Conservation (phyloP, 1,140 invertebrate species). For the Idris sp. region DNA sequence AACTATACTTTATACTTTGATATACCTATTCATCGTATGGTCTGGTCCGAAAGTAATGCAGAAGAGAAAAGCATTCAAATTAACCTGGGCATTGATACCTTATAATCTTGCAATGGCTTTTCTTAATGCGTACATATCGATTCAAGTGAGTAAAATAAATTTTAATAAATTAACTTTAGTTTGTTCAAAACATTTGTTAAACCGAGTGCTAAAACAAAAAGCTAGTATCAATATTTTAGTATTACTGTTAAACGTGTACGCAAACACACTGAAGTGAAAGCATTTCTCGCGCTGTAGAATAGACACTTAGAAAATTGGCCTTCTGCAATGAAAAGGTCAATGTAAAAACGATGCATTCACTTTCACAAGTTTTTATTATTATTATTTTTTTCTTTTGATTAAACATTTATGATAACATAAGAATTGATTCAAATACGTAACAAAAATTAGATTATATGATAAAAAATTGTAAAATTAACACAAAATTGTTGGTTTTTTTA, state of each 20-base stretch:
- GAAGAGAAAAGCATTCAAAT: slow-evolving; percentile 86
- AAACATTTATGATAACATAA: slow-evolving; percentile 31
- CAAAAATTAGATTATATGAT: slow-evolving; percentile 7
- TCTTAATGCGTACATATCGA: slow-evolving; percentile 91
- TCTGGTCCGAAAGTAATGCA: slow-evolving; percentile 90
- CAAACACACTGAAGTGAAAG: slow-evolving; percentile 59
- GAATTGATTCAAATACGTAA: slow-evolving; percentile 11
- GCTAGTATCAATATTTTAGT: slow-evolving; percentile 46
- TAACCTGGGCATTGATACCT: slow-evolving; percentile 87
- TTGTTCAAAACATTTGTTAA: too few species aligned
- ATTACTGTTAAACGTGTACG: slow-evolving; percentile 39
- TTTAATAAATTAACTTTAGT: too few species aligned
- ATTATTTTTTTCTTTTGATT: slow-evolving; percentile 36
- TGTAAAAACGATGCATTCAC: slow-evolving; percentile 63
- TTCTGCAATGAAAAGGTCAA: slow-evolving; percentile 56
- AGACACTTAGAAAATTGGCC: slow-evolving; percentile 58
- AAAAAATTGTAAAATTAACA: too few species aligned
- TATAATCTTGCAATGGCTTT: slow-evolving; percentile 92
- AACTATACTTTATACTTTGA: slow-evolving; percentile 84
- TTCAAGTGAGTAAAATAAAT: slow-evolving; percentile 84
- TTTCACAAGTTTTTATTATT: slow-evolving; percentile 60
- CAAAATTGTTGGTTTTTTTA: slow-evolving; percentile 68
- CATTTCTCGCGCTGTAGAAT: slow-evolving; percentile 45
- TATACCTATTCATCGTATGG: slow-evolving; percentile 90
- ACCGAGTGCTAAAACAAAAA: too few species aligned